Percentiles rank a stretch among this genome's conserved stretches.
phyloP scores from a whole-genome alignment of 2,113 vertebrate genomes.

The Cynocephalus volans region DNA sequence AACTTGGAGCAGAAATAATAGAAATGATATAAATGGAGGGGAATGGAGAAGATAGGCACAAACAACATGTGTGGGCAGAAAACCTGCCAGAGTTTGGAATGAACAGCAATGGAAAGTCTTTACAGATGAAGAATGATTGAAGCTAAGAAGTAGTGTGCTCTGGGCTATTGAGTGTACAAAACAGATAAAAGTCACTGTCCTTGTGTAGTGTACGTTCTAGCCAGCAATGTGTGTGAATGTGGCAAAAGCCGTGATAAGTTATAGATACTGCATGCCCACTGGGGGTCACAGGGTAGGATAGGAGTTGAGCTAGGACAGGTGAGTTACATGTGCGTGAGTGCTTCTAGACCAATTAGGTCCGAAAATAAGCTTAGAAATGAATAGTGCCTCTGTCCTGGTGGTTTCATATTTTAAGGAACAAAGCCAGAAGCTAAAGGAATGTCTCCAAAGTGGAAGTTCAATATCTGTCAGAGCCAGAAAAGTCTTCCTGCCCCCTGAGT shows the following conservation, averaged over 20 bases:
- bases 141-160: not conserved
- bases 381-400: not conserved
- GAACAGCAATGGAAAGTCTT: not conserved
- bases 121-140: not conserved
- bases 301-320: not conserved
- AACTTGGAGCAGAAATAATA: not conserved
- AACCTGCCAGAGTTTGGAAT: not conserved
- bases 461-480: not conserved
- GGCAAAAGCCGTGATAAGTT: not conserved
- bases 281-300: not conserved
- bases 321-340: not conserved
- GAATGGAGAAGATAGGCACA: not conserved
- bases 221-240: fast-evolving
- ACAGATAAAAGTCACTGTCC: not conserved
- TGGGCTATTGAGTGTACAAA: not conserved
- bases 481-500: not conserved
- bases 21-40: not conserved
- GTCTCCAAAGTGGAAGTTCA: not conserved
- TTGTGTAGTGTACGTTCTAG: not conserved
- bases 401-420: not conserved
- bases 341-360: not conserved
- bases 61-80: not conserved
- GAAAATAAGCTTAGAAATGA: not conserved
- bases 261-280: not conserved
- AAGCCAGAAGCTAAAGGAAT: not conserved